Base-by-base conservation (phyloP, 2,888 invertebrate genomes). In the Sympetrum striolatum region DNA sequence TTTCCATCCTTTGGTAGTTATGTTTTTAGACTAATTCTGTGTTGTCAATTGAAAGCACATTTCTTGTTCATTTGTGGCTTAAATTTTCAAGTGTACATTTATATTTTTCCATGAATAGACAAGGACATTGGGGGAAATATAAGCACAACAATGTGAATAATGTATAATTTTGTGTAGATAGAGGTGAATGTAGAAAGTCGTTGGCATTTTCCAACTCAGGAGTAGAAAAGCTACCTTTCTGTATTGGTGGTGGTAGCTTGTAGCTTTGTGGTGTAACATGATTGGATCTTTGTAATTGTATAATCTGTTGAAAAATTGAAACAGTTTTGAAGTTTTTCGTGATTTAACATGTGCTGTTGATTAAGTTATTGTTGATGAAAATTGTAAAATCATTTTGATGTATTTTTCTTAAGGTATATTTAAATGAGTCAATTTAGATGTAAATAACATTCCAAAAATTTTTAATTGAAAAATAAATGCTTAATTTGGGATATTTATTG, bases 161-260 rank as follows among this genome's bases (percentile, higher is more conserved):
- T 86, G 86, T 86, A 86, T 86, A 37, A 86, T 86, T 82, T 86
- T 86, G 37, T 86, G 86, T 86, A 86, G 86, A 86, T 86, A 86
- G 86, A 39, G 37, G 35, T 25, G 31, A 60, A 22, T 14, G 35
- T 86, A 86, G 86, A 39, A 14, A 64, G n/a, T 60, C 22, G 39
- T 39, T 64, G 60, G 37, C 60, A 8, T 22, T 86, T 58, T 31
- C 8, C 31, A 58, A 35, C 37, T 35, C 14, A 53, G 18, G 60
- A 60, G 37, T 86, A 60, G 31, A 64, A 86, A 22, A 64, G 86
- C 86, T 86, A 60, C 86, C 60, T 37, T 64, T 37, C 4, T 4
- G 4, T 53, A 25, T 22, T 22, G 86, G 86, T 86, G 86, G n/a
- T 60, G 37, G 82, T 82, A 82, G 82, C 31, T 82, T 31, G n/a